phyloP scores from a whole-genome alignment of 64 coral and sea anemone species.

The Actinia equina region DNA sequence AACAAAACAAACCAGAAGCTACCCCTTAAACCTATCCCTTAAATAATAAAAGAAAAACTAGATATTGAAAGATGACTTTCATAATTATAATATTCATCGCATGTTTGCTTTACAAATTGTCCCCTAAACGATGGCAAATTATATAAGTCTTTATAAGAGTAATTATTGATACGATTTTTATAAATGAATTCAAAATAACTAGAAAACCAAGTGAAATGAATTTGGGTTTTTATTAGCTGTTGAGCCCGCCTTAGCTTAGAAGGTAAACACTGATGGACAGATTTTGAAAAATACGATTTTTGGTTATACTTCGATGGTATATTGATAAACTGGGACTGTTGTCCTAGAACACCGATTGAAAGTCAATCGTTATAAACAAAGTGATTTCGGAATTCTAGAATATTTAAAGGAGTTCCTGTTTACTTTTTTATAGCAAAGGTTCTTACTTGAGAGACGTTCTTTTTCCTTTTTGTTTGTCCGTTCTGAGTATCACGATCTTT shows the following conservation, averaged over 20 bases:
- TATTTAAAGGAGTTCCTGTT: neutral
- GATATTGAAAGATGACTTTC: neutral
- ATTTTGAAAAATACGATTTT: neutral
- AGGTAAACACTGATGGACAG: neutral
- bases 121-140: neutral
- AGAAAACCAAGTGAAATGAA: neutral
- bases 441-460: conserved; percentile 19
- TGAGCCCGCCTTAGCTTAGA: neutral
- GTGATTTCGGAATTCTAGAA: conserved; percentile 5
- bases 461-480: conserved; percentile 26
- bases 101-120: neutral
- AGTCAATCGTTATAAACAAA: conserved; percentile 6
- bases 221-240: neutral
- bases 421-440: neutral
- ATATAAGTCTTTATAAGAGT: neutral
- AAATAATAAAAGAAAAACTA: neutral
- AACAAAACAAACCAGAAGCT: too few relatives aligned
- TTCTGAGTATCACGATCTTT: conserved; percentile 47
- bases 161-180: too few relatives aligned
- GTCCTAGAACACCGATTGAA: neutral
- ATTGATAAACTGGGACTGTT: neutral
- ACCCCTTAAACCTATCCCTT: neutral
- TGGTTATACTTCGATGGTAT: neutral
- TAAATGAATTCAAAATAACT: neutral
- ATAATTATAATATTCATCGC: neutral